Evolutionary conservation across 1,140 invertebrate species (phyloP), one percentile per base, ranked within the genome.

Genomic region (Zaprionus gabonicus): DNA sequence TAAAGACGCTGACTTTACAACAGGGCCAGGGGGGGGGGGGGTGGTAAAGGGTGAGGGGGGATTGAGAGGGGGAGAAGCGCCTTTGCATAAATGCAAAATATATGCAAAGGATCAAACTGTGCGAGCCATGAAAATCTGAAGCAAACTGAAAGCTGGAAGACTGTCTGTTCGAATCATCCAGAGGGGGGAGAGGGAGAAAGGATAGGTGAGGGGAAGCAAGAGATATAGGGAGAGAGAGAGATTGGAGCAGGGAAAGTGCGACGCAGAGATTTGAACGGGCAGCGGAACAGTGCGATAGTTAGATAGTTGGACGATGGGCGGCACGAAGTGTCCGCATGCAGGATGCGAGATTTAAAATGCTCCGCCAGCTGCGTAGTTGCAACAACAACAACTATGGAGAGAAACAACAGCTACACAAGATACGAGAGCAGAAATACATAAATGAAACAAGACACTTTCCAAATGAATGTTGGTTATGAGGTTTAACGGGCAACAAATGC

Each of bases 61-160:
- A 23, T 1, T 1, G 7, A 44, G 15, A 23, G n/a, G 23, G 38
- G 13, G 23, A n/a, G 31, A 44, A 38, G 38, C 56, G 71, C 69
- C 63, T 82, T 82, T 82, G 82, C 79, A 86, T 86, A 86, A 86
- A 86, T 86, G 82, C 80, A 86, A 82, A 86, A 82, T 85, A 81
- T 77, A 86, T 80, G 78, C 80, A 71, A 46, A 76, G 82, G 82
- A 82, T 86, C 79, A 80, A 81, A 86, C 76, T 86, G 70, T 82
- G 80, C 78, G 64, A 78, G 75, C 71, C 23, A 69, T 68, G 64
- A 67, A 75, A 81, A 75, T 81, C 66, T 78, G 60, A 69, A 67
- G 70, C 69, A 53, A 65, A 76, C 31, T 51, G 55, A 58, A 76
- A 64, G 51, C 59, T 10, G 3, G 2, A 46, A 46, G 59, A 71